Base-by-base conservation (phyloP, 2,113 vertebrate species). In the Eira barbara region DNA sequence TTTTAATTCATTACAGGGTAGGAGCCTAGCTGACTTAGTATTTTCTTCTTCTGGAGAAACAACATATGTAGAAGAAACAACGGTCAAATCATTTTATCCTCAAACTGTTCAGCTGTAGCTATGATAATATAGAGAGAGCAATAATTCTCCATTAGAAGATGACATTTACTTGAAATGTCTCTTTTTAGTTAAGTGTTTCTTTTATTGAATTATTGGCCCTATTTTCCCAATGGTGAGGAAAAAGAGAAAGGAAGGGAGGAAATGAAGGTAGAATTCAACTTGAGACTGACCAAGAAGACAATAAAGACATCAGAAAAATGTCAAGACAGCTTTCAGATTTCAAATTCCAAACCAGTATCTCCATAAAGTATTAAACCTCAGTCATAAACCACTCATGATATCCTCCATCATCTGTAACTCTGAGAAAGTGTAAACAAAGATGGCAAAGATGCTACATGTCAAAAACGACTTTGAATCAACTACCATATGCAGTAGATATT, bases 61-160 rank as follows among this genome's bases (percentile, higher is more conserved):
- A 67, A 74, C 27, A 39, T 7, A 49, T 23, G 1, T 34, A 84
- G 23, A 74, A 95, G 36, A 86, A 96, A 95, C 49, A 78, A 71
- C 9, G 15, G 39, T 27, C 42, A 27, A 93, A 45, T 63, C 42
- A 92, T 90, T 96, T 86, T 94, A 39, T 95, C 42, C 63, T 87
- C 29, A 93, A 91, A 90, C 89, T 63, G 18, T 87, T 92, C 92
- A 92, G 80, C 61, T 93, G 14, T 90, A 78, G 63, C 87, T 87
- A 90, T 79, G 85, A 89, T 94, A 94, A 96, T 74, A 96, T 89
- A 96, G 83, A 74, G 73, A n/a, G 15, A 71, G 36, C 18, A 97
- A 95, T 98, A 97, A 98, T 84, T 98, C 95, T 97, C 96, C 94
- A 98, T 92, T 97, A 97, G 83, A 96, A 76, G 34, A 88, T 76